A percentile compares a stretch with the other conserved stretches of the same genome.
These are phyloP conservation scores for Callionymus lyra DNA, from an alignment of 2,113 vertebrate genomes.

Conservation along the genomic window DNA sequence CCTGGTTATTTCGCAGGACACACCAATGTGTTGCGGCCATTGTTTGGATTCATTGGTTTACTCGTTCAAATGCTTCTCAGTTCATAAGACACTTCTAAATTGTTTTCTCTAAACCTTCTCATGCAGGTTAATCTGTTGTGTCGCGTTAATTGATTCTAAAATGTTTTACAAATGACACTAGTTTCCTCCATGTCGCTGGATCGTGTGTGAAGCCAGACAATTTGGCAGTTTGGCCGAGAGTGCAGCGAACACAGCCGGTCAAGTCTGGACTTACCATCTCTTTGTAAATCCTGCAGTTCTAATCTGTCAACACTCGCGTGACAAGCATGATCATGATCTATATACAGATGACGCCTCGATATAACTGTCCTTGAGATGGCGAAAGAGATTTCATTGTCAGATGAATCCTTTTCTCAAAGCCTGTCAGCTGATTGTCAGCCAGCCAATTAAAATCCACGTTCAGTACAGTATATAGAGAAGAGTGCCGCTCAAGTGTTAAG, in stretches of 20 bases:
- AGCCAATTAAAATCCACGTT: too few species aligned
- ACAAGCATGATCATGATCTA: conserved; percentile 30
- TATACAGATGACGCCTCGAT: conserved; percentile 33
- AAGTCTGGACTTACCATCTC: conserved; percentile 37
- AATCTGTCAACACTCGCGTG: conserved; percentile 47
- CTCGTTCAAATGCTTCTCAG: too few species aligned
- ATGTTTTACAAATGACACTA: conserved; percentile 27
- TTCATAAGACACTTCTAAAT: too few species aligned
- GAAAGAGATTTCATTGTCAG: neutral
- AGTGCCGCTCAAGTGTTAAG: too few species aligned
- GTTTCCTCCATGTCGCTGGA: conserved; percentile 35
- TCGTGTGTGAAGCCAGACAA: conserved; percentile 21
- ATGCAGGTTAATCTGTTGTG: conserved; percentile 4
- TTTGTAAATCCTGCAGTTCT: conserved; percentile 44
- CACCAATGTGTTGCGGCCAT: too few species aligned
- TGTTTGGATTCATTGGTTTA: too few species aligned
- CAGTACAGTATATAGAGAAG: too few species aligned
- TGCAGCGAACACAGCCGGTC: conserved; percentile 27
- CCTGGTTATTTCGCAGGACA: too few species aligned
- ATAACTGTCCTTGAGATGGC: conserved; percentile 42
- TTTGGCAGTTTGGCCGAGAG: conserved; percentile 37
- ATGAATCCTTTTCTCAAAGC: too few species aligned
- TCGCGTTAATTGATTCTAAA: conserved; percentile 16
- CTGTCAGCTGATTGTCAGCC: too few species aligned
- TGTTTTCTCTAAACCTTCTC: neutral